These are phyloP conservation scores for Philotrypesis tridentata DNA, from an alignment of 1,140 invertebrate genomes.

Conservation along the genomic window DNA sequence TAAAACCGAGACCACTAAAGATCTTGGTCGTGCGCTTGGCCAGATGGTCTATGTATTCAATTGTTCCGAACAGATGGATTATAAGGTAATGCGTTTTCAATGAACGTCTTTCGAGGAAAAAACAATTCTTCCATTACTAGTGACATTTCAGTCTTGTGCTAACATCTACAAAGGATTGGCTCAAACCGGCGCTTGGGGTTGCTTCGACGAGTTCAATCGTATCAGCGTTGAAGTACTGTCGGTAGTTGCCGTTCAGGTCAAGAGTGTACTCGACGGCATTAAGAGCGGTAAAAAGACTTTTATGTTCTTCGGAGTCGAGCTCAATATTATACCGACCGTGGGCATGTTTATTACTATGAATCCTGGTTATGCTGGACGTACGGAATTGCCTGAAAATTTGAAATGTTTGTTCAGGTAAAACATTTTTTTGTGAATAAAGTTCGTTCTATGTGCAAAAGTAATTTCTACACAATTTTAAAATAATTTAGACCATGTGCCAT, in stretches of 20 bases:
- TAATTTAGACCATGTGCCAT: conserved; percentile 89
- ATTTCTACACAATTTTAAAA: not conserved
- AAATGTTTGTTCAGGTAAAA: conserved; percentile 80
- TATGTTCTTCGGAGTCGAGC: conserved; percentile 88
- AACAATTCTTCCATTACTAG: not conserved
- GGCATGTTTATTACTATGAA: conserved; percentile 98
- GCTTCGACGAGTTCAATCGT: conserved; percentile 96
- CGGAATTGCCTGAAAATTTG: conserved; percentile 89
- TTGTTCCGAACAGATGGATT: conserved; percentile 97
- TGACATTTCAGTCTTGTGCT: conserved; percentile 80
- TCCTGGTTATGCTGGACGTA: conserved; percentile 90
- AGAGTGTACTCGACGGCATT: conserved; percentile 88
- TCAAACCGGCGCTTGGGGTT: conserved; percentile 96
- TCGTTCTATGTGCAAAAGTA: conserved; percentile 5
- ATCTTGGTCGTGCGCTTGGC: conserved; percentile 90
- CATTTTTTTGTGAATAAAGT: not conserved
- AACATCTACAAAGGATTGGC: conserved; percentile 94
- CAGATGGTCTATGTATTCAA: conserved; percentile 98
- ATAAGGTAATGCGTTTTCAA: conserved; percentile 75
- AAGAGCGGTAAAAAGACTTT: conserved; percentile 86
- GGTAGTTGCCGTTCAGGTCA: conserved; percentile 92
- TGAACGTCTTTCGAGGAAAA: not conserved
- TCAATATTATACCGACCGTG: conserved; percentile 84
- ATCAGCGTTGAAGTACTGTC: conserved; percentile 95
- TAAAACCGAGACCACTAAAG: conserved; percentile 96